phyloP scores from a whole-genome alignment of 2,888 invertebrate species.

The Metallyticus violacea region DNA sequence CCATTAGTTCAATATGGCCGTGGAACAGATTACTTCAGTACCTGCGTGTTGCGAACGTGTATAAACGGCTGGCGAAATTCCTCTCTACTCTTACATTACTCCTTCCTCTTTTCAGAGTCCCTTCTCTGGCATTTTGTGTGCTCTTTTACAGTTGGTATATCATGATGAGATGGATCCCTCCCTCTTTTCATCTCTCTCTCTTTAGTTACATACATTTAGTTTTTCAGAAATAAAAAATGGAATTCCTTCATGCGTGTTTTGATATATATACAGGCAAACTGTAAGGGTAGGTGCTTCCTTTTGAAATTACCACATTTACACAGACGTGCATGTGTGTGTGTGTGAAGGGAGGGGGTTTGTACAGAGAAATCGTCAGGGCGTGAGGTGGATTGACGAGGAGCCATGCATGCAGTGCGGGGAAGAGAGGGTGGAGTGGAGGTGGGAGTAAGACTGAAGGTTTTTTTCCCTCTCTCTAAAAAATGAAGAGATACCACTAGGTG shows the following conservation, averaged over 20 bases:
- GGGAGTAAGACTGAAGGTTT: background rate
- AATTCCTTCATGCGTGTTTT: background rate
- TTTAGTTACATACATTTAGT: constrained; percentile 6
- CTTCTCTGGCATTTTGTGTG: background rate
- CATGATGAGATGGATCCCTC: background rate
- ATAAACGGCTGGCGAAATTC: background rate
- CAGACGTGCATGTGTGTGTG: background rate
- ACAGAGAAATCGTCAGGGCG: constrained; percentile 5
- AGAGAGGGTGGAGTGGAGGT: background rate
- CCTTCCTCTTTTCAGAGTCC: background rate
- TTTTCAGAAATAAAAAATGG: constrained; percentile 8
- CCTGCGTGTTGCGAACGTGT: background rate
- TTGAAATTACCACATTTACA: constrained; percentile 17
- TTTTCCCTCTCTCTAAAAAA: background rate
- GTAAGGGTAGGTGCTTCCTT: background rate
- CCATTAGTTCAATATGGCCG: background rate
- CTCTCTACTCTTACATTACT: background rate
- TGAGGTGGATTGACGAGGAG: background rate
- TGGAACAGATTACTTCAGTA: background rate
- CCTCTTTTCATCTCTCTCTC: background rate
- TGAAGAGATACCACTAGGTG: background rate
- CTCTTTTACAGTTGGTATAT: constrained; percentile 4
- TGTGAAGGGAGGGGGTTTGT: too few species aligned
- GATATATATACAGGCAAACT: background rate
- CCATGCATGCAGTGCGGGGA: background rate